Conservation (phyloP, 2,113 vertebrate species). For the Platysteira castanea region DNA sequence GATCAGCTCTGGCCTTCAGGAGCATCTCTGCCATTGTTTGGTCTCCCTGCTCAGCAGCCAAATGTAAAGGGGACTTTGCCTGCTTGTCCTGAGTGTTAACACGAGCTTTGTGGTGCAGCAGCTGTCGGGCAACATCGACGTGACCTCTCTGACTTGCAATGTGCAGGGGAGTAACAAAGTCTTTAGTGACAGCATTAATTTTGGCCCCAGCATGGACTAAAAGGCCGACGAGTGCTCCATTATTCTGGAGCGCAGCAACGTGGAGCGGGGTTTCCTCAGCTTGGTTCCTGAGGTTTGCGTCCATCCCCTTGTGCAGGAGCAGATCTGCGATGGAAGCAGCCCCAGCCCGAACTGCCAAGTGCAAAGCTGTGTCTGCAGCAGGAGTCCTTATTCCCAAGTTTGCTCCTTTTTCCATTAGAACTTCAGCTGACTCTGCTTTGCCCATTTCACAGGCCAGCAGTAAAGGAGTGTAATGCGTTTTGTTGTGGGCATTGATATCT, state of each 20-base stretch:
- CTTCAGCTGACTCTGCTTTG: slow-evolving; percentile 67
- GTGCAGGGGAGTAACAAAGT: slow-evolving; percentile 71
- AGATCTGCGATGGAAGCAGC: slow-evolving; percentile 54
- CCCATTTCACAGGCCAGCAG: slow-evolving; percentile 73
- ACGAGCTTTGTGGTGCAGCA: slow-evolving; percentile 70
- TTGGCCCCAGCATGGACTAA: slow-evolving; percentile 70
- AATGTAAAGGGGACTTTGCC: slow-evolving; percentile 72
- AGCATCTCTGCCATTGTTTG: slow-evolving; percentile 64
- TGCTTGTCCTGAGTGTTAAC: slow-evolving; percentile 64
- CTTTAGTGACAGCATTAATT: slow-evolving; percentile 62
- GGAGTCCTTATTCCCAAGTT: slow-evolving; percentile 54
- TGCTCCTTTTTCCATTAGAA: slow-evolving; percentile 63
- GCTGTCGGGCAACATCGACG: slow-evolving; percentile 35
- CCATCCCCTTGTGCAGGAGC: slow-evolving; percentile 62
- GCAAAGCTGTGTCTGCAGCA: slow-evolving; percentile 70
- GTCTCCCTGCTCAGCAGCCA: slow-evolving; percentile 65
- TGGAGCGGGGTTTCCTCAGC: slow-evolving; percentile 72
- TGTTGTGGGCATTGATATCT: slow-evolving; percentile 62
- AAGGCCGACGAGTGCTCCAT: slow-evolving; percentile 15
- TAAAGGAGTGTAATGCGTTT: slow-evolving; percentile 74
- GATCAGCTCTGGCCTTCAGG: slow-evolving; percentile 63
- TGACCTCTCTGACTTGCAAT: slow-evolving; percentile 66
- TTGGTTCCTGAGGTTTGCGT: slow-evolving; percentile 61
- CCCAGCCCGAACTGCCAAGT: slow-evolving; percentile 72
- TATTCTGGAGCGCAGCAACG: slow-evolving; percentile 61